phyloP scores from a whole-genome alignment of 1,140 invertebrate species.

The Pararge aegeria region DNA sequence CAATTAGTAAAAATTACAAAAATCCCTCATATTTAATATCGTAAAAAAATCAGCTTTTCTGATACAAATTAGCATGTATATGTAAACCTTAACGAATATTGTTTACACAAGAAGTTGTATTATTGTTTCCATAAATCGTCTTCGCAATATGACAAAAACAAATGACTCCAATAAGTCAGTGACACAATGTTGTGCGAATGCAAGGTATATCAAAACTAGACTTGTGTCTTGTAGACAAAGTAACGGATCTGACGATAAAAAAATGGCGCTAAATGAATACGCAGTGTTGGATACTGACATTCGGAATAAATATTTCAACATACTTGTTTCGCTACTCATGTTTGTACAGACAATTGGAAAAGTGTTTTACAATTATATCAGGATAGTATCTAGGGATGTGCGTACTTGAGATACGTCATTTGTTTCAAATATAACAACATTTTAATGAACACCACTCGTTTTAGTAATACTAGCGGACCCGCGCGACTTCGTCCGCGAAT shows the following conservation, averaged over 20 bases:
- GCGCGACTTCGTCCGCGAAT: too few relatives aligned
- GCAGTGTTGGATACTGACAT: slow-evolving; percentile 13
- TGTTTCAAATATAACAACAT: too few relatives aligned
- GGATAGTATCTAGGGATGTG: background rate
- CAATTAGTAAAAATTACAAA: too few relatives aligned
- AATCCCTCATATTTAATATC: too few relatives aligned
- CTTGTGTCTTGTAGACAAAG: slow-evolving; percentile 15
- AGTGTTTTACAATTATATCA: background rate
- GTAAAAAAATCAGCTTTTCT: too few relatives aligned
- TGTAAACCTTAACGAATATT: too few relatives aligned
- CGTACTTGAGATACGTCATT: too few relatives aligned
- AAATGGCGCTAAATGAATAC: slow-evolving; percentile 22
- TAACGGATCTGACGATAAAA: slow-evolving; percentile 18
- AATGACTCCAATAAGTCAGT: background rate
- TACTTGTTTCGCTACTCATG: slow-evolving; percentile 11
- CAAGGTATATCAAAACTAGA: slow-evolving; percentile 5
- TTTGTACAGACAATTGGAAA: slow-evolving; percentile 1
- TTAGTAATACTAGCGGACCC: too few relatives aligned
- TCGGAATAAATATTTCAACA: slow-evolving; percentile 15
- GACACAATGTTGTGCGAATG: slow-evolving; percentile 7
- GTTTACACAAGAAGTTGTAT: too few relatives aligned
- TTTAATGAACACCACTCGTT: too few relatives aligned
- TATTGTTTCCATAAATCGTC: background rate
- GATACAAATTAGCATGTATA: too few relatives aligned
- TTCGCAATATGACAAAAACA: background rate